A percentile compares a stretch with the other conserved stretches of the same genome.
These are phyloP conservation scores for Ophthalmolycus amberensis DNA, from an alignment of 2,113 vertebrate species.

Conservation along the genomic window DNA sequence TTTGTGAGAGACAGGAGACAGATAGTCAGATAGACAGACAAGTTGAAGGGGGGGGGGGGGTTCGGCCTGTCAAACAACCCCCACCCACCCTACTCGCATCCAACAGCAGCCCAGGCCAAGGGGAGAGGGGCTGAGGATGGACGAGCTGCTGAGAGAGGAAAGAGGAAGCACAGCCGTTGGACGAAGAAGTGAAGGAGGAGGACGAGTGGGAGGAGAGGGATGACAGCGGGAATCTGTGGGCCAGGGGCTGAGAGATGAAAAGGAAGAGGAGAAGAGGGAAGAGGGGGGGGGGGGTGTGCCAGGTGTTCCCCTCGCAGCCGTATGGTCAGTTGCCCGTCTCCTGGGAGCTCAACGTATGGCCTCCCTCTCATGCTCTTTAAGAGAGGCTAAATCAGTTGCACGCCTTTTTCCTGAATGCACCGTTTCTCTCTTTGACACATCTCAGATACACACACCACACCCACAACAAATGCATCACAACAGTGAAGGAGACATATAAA, in stretches of 20 bases:
- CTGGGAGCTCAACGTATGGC: slow-evolving; percentile 1
- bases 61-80: slow-evolving; percentile 51
- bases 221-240: slow-evolving; percentile 70
- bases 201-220: slow-evolving; percentile 67
- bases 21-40: slow-evolving; percentile 49
- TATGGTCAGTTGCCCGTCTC: slow-evolving; percentile 51
- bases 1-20: slow-evolving; percentile 60
- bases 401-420: slow-evolving; percentile 11
- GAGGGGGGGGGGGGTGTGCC: slow-evolving; percentile 56
- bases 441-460: slow-evolving; percentile 4
- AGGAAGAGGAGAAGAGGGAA: slow-evolving; percentile 28
- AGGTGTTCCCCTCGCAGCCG: slow-evolving; percentile 75
- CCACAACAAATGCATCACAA: slow-evolving; percentile 16
- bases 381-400: slow-evolving; percentile 21
- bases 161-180: slow-evolving; percentile 57
- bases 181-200: slow-evolving; percentile 27
- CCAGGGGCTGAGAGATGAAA: slow-evolving; percentile 64
- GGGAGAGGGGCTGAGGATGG: slow-evolving; percentile 61
- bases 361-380: not conserved
- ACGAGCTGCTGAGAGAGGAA: slow-evolving; percentile 78
- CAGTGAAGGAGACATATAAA: slow-evolving; percentile 31
- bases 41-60: not conserved
- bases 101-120: slow-evolving; percentile 16
- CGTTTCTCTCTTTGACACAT: slow-evolving; percentile 15
- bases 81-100: slow-evolving; percentile 31